Evolutionary conservation across 2,888 invertebrate species (phyloP).

Genomic region (Tyria jacobaeae): DNA sequence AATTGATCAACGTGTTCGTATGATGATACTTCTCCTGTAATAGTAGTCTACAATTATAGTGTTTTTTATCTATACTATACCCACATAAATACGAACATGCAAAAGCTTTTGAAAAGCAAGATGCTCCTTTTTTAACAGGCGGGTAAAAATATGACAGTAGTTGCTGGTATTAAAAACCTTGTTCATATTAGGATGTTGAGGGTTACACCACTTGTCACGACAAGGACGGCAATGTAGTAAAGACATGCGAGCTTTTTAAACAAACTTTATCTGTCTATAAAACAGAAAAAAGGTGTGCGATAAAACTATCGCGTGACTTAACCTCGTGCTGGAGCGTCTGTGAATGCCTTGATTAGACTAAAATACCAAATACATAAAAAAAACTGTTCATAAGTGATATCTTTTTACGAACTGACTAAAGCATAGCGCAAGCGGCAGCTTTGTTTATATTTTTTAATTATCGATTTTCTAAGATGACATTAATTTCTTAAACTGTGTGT

Average conservation of each 20-base stretch:
- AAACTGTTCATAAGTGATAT: conserved; percentile 47
- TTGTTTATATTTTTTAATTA: conserved; percentile 6
- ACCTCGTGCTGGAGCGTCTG: conserved; percentile 70
- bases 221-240: conserved; percentile 76
- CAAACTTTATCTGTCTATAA: conserved; percentile 83
- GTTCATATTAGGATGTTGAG: conserved; percentile 70
- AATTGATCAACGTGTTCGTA: no score
- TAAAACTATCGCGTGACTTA: conserved; percentile 84
- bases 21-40: no score
- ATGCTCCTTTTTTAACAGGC: no score
- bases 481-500: conserved; percentile 53
- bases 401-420: conserved; percentile 43
- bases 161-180: conserved; percentile 42
- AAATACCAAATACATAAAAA: conserved; percentile 58
- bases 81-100: no score
- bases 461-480: conserved; percentile 43
- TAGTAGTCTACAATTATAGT: no score
- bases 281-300: conserved; percentile 83
- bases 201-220: conserved; percentile 80
- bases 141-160: conserved; percentile 7
- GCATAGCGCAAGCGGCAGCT: conserved; percentile 23
- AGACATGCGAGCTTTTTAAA: conserved; percentile 85
- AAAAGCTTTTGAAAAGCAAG: no score
- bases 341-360: conserved; percentile 80
- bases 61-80: no score